Percentiles rank a stretch among this genome's conserved stretches.
Evolutionary conservation across 2,113 vertebrate genomes (phyloP).

Genomic region (Cromileptes altivelis): DNA sequence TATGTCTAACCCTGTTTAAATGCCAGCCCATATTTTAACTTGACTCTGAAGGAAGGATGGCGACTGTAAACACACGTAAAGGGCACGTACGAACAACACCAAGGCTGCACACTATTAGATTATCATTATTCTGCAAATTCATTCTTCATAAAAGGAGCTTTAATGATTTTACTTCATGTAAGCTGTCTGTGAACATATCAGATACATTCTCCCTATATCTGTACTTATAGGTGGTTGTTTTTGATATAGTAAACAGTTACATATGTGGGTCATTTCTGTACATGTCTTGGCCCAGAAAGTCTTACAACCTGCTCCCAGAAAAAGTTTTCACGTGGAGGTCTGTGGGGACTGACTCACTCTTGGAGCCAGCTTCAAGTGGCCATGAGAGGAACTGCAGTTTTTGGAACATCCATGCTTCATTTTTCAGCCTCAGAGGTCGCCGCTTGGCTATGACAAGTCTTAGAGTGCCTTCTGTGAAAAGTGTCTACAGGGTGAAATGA

Average conservation of each 20-base stretch:
- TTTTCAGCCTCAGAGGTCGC: no score
- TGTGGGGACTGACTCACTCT: no score
- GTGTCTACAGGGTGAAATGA: not conserved
- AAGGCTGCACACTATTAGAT: not conserved
- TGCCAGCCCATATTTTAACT: conserved; percentile 71
- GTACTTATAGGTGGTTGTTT: not conserved
- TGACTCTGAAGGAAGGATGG: not conserved
- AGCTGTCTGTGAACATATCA: not conserved
- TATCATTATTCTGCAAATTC: not conserved
- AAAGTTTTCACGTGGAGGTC: no score
- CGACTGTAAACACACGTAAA: conserved; percentile 64
- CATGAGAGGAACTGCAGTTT: no score
- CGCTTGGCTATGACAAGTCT: no score
- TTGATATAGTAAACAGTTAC: not conserved
- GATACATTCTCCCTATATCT: not conserved
- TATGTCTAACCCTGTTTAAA: conserved; percentile 50
- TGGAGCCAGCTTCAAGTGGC: no score
- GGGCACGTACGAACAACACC: conserved; percentile 13
- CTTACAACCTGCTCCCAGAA: not conserved
- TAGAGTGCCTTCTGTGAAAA: no score
- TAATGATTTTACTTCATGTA: not conserved
- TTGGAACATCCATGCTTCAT: no score
- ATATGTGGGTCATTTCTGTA: not conserved
- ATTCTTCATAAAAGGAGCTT: not conserved
- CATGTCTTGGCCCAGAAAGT: not conserved